Base-by-base conservation (phyloP, 2,113 vertebrate genomes). In the Malurus elegans region DNA sequence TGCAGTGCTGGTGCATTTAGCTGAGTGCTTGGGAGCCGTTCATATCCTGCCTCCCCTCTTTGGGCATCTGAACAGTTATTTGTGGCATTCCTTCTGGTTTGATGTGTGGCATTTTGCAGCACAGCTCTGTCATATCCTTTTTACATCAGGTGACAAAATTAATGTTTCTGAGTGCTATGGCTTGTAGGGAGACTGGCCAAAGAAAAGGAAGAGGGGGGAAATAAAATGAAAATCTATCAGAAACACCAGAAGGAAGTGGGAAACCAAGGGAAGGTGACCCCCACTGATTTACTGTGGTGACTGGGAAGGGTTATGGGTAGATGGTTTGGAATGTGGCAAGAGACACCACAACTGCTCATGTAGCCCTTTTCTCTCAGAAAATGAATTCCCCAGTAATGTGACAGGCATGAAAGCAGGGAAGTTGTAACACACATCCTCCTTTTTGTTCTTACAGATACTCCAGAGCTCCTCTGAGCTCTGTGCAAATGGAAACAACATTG, bases 71-170 rank as follows among this genome's bases (percentile, higher is more conserved):
- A 94, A 25, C 2, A 10, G 24, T 78, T 94, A 51, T 91, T 80
- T 92, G 78, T 84, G 93, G 74, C 71, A 89, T 94, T 96, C 67
- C 66, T 82, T 73, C 8, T n/a, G 70, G 29, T 79, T 78, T 78
- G 70, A 45, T 34, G 42, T 36, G 91, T 93, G 85, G 79, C 58
- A 40, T 96, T 94, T 86, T 78, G 31, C 58, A 91, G 79, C 73
- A 61, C 0, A 8, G 53, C 42, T 58, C 42, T 94, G 92, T 96
- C 72, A 70, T 53, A 79, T 85, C 67, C n/a, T 66, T 62, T 96
- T 89, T 93, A 53, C 51, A 75, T 86, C 82, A 79, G 54, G 40
- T 19, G 16, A 54, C 50, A 85, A 86, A 94, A 92, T 45, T 34
- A 61, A 69, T 34, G 67, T 76, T 79, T 93, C 48, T 66, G 40